Evolutionary conservation across 1,140 invertebrate species (phyloP).

Genomic region (Dermatophagoides farinae): DNA sequence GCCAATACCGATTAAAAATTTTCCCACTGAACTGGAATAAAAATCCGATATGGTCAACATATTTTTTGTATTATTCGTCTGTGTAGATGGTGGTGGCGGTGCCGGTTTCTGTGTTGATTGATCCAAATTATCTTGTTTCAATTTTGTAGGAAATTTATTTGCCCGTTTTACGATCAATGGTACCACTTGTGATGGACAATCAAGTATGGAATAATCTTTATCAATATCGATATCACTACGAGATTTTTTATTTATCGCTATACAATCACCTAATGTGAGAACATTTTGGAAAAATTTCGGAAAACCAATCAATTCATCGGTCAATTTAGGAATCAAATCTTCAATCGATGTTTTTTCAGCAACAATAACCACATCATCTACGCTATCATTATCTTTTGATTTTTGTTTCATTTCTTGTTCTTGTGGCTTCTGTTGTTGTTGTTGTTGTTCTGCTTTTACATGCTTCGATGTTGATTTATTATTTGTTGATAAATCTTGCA

Average conservation of each 20-base stretch:
- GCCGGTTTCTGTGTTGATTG: not conserved
- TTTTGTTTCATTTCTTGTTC: not conserved
- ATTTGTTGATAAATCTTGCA: not conserved
- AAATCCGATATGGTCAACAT: constrained; percentile 28
- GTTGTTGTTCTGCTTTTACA: not conserved
- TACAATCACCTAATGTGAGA: constrained; percentile 16
- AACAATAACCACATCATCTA: not conserved
- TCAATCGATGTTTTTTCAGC: constrained; percentile 6
- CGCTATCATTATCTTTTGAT: not conserved
- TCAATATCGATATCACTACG: constrained; percentile 13
- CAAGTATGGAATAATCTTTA: constrained; percentile 19
- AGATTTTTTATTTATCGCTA: constrained; percentile 17
- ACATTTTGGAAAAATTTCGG: constrained; percentile 14
- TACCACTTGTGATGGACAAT: constrained; percentile 20
- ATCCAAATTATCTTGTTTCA: constrained; percentile 7
- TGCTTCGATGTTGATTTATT: not conserved
- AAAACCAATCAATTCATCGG: constrained; percentile 17
- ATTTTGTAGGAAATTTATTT: constrained; percentile 16
- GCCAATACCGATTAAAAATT: constrained; percentile 79
- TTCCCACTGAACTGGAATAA: constrained; percentile 64
- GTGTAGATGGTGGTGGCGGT: not conserved
- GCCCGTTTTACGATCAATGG: constrained; percentile 21
- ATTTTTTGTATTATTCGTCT: constrained; percentile 12
- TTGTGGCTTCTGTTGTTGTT: not conserved
- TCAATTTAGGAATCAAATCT: constrained; percentile 11